Base-by-base conservation (phyloP, 2,797 vertebrate species). In the Alectoris magna region DNA sequence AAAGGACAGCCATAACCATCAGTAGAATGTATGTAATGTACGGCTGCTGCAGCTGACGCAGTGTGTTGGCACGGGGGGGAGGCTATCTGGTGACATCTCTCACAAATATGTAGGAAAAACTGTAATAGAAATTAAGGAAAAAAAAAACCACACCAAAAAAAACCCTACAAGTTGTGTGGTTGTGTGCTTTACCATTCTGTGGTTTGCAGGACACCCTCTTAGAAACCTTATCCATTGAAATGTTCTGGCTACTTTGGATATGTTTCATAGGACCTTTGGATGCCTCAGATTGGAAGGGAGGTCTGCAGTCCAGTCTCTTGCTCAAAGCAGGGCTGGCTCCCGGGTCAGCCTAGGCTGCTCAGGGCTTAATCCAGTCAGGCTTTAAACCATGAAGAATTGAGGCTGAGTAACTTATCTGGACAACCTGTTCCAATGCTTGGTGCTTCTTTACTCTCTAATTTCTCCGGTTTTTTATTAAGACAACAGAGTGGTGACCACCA, bases 151-250 rank as follows among this genome's bases (percentile, higher is more conserved):
- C 11, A 41, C 39, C 39, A 11, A 41, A 41, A 11, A 43, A 34
- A 34, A 34, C 34, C 78, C 26, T n/a, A 17, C 16, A 16, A 29
- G 8, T 81, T 56, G 18, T n/a, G 34, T 63, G 26, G 36, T 44
- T 56, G 43, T n/a, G 67, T 11, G 8, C 3, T 87, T 10, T 7
- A 8, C 82, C 7, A 21, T 62, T 36, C 36, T 71, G 74, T 34
- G 18, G n/a, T 75, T 64, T 84, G 14, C 10, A 44, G 14, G 43
- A 21, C 4, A 86, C 41, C 7, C 6, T 62, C 36, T 75, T 59
- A 0, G 1, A 53, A n/a, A 21, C 48, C 11, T 55, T 38, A 0
- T 43, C 2, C 1, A 0, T 14, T 58, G 7, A 18, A 48, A 16
- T 38, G 34, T 53, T 27, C 29, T 62, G 81, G n/a, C 9, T 59